Base-by-base conservation (phyloP, 1,140 invertebrate genomes). In the Homalodisca vitripennis region DNA sequence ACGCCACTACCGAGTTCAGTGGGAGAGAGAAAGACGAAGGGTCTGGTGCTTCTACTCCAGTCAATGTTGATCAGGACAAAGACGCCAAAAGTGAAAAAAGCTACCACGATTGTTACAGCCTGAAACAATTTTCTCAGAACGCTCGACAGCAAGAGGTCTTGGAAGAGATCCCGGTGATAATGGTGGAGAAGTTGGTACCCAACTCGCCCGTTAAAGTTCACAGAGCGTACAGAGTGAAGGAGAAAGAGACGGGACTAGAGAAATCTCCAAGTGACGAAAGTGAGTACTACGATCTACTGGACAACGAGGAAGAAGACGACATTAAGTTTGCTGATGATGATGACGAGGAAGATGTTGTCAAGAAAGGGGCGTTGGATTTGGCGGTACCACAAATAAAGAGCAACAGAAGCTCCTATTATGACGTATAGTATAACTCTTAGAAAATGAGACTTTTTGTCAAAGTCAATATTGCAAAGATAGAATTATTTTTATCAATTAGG, bases 291-390 rank as follows among this genome's bases (percentile, higher is more conserved):
- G 78, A 80, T 68, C 73, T 80, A 26, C 71, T 79, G n/a, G 78
- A 81, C 47, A 76, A 76, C 13, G 79, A 80, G 34, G 79, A 75
- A 6, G 79, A 80, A 31, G 78, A 79, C 20, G 79, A 75, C 55
- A 78, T 84, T 66, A 83, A 80, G 73, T 84, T 82, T 71, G 83
- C 78, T 2, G 83, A 84, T 46, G 82, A 82, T 3, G 81, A 82
- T 14, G 83, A 84, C 24, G 82, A 82, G 2, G 80, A 81, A 14
- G 78, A 80, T 51, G 64, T 68, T 20, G 26, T 60, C 13, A 26
- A 66, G 63, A 32, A 34, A 30, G 29, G 29, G 30, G 1, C 20
- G 48, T 20, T 14, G 6, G 27, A 26, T 27, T 6, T 27, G 10
- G 27, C 29, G 22, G 29, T 60, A 14, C 55, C 55, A 6, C 14